phyloP scores from a whole-genome alignment of 2,113 vertebrate genomes.

The Heterotilapia buettikoferi region DNA sequence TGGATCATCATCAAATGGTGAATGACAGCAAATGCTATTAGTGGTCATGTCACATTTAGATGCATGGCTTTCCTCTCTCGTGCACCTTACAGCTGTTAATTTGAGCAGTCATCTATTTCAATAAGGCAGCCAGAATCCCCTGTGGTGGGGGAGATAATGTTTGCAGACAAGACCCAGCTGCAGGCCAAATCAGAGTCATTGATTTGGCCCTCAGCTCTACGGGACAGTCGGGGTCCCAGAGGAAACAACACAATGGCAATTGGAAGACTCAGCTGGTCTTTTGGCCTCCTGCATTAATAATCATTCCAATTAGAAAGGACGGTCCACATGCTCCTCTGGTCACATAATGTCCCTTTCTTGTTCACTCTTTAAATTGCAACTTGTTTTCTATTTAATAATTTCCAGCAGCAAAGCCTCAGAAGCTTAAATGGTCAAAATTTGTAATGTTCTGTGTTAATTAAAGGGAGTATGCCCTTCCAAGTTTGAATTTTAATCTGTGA shows the following conservation, averaged over 20 bases:
- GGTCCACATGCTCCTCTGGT: slow-evolving; percentile 25
- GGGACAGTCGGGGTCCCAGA: slow-evolving; percentile 45
- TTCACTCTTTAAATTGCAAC: background rate
- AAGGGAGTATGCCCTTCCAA: background rate
- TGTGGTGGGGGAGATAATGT: slow-evolving; percentile 26
- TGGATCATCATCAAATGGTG: background rate
- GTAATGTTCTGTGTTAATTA: background rate
- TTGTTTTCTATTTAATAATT: background rate
- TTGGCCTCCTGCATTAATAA: slow-evolving; percentile 50
- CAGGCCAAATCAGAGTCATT: slow-evolving; percentile 43
- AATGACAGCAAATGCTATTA: slow-evolving; percentile 5
- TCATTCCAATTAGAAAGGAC: slow-evolving; percentile 41
- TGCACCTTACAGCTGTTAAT: slow-evolving; percentile 33
- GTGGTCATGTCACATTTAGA: background rate
- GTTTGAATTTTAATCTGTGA: background rate
- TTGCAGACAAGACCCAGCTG: slow-evolving; percentile 53
- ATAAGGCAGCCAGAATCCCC: slow-evolving; percentile 12
- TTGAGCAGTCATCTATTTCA: slow-evolving; percentile 43
- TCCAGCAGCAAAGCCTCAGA: background rate
- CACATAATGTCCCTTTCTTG: background rate
- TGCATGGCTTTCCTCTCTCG: background rate
- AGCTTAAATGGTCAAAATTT: background rate
- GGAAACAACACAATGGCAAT: slow-evolving; percentile 29
- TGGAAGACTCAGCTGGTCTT: slow-evolving; percentile 49
- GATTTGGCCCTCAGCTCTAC: slow-evolving; percentile 51